Base-by-base conservation (phyloP, 2,797 vertebrate genomes). In the Oryzias dopingdopingensis region DNA sequence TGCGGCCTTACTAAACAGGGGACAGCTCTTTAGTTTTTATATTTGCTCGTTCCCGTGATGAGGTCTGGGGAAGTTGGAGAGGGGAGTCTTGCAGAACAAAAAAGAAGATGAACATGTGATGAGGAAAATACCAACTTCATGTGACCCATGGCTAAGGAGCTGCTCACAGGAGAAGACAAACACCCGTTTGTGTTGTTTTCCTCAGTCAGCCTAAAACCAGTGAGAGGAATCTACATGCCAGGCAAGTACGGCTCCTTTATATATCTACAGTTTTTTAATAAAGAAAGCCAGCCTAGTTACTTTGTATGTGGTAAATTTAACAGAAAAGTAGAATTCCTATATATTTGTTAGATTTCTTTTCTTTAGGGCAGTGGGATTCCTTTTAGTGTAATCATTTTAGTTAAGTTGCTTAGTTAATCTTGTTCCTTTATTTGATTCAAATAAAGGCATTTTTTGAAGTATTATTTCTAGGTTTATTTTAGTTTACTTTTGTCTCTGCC, bases 41-140 rank as follows among this genome's bases (percentile, higher is more conserved):
- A 26, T 49, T 13, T 62, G 47, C 42, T 6, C 51, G 53, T 48
- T 56, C 58, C 58, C 52, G 56, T 69, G 62, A 60, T 67, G 53
- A 70, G n/a, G 50, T 46, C 56, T 74, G 62, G 77, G 79, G 60
- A 72, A 74, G 55, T 80, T 76, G 70, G 66, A 18, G 55, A 70
- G 56, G 42, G 40, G 12, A 72, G 66, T 68, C 60, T 76, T 64
- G 68, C 60, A 62, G 62, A 26, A 48, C 61, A 79, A 57, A 64
- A 82, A 76, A 54, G 74, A 62, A 78, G 66, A 86, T 69, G 76
- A 71, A 73, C 92, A 92, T 93, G 92, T 93, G 92, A 92, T 87
- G 51, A 84, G 77, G 63, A 70, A 79, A 76, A 83, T 70, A 82
- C 70, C 74, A 75, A 69, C 82, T 93, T 90, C 92, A 93, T 93